These are phyloP conservation scores for Eriocheir sinensis DNA, from an alignment of 1,140 invertebrate species.

Conservation along the genomic window DNA sequence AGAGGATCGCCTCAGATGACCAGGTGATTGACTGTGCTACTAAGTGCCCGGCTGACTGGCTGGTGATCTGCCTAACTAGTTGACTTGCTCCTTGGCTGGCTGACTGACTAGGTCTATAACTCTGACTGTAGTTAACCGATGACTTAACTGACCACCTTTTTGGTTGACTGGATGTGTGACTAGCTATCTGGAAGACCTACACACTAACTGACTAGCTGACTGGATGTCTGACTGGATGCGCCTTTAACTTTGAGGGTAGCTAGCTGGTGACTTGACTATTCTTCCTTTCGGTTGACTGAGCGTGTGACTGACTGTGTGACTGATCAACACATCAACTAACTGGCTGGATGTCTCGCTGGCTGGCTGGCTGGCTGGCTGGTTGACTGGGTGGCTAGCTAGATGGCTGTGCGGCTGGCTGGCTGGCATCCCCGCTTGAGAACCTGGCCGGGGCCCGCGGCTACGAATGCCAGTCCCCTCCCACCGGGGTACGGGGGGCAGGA, in stretches of 20 bases:
- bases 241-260: no score
- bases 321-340: neutral
- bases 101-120: no score
- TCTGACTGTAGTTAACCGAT: neutral
- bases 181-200: neutral
- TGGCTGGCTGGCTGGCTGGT: neutral
- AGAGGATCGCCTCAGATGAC: neutral
- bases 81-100: neutral
- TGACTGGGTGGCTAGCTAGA: slow-evolving; percentile 37
- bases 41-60: neutral
- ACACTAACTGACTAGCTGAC: neutral
- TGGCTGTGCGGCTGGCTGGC: slow-evolving; percentile 53
- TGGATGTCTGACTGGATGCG: no score
- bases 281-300: neutral
- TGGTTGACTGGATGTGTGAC: neutral
- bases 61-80: neutral
- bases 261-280: no score
- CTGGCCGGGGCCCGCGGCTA: slow-evolving; percentile 62
- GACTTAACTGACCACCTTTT: neutral
- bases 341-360: neutral
- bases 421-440: slow-evolving; percentile 69
- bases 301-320: neutral
- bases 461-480: slow-evolving; percentile 73
- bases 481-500: slow-evolving; percentile 59
- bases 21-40: neutral